phyloP scores from a whole-genome alignment of 2,888 invertebrate species.

The Ernsta delagoae region DNA sequence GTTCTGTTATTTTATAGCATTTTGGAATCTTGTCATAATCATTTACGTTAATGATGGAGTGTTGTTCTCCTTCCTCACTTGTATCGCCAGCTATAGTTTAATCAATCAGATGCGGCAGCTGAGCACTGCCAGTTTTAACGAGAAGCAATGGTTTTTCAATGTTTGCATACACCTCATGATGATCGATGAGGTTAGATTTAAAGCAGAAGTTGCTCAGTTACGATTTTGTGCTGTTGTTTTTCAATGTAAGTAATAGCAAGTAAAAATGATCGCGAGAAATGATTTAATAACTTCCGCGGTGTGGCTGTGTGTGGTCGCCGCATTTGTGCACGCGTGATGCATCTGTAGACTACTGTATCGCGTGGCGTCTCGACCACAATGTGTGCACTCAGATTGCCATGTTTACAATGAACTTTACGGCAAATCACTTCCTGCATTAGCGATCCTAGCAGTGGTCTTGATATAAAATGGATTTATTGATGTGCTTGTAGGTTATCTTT shows the following conservation, averaged over 20 bases:
- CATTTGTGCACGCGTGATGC: slow-evolving; percentile 40
- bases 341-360: slow-evolving; percentile 40
- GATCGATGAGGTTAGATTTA: neutral
- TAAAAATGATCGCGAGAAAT: slow-evolving; percentile 43
- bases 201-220: neutral
- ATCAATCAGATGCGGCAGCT: neutral
- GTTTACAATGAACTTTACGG: slow-evolving; percentile 23
- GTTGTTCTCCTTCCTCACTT: slow-evolving; percentile 8
- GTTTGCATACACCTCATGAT: neutral
- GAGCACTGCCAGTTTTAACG: no score
- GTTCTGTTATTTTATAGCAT: slow-evolving; percentile 41
- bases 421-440: slow-evolving; percentile 39
- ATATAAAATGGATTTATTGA: neutral
- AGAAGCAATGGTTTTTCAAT: no score
- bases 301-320: slow-evolving; percentile 38
- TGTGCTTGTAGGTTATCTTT: neutral
- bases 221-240: no score
- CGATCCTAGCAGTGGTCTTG: neutral
- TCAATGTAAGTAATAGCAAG: slow-evolving; percentile 29
- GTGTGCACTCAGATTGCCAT: slow-evolving; percentile 38
- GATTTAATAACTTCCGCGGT: slow-evolving; percentile 45
- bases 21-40: slow-evolving; percentile 31
- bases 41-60: slow-evolving; percentile 20
- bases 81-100: neutral
- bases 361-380: slow-evolving; percentile 44